These are phyloP conservation scores for Conops quadrifasciatus DNA, from an alignment of 2,888 invertebrate genomes.

Conservation along the genomic window DNA sequence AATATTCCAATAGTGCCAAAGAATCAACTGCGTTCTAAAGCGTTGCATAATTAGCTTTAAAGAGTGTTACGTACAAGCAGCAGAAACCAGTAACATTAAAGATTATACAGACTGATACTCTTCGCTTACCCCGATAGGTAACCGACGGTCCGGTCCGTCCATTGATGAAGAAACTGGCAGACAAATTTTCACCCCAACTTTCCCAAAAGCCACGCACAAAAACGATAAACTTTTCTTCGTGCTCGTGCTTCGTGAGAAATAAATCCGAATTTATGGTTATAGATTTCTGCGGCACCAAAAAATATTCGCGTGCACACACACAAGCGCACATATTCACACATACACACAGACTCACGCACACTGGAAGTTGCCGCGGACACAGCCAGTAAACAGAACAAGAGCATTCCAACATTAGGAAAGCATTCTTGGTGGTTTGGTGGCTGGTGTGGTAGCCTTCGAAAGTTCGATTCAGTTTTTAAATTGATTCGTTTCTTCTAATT, in stretches of 20 bases:
- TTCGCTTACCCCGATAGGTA: too few species aligned
- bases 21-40: too few species aligned
- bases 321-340: constrained; percentile 7
- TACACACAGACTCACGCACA: constrained; percentile 3
- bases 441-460: too few species aligned
- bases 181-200: too few species aligned
- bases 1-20: too few species aligned
- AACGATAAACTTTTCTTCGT: constrained; percentile 58
- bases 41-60: too few species aligned
- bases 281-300: constrained; percentile 39
- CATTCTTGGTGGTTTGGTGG: neutral
- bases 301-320: neutral
- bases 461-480: too few species aligned
- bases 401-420: too few species aligned
- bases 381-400: too few species aligned
- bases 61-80: neutral
- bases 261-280: constrained; percentile 56
- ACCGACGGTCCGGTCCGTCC: too few species aligned
- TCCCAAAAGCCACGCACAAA: constrained; percentile 31
- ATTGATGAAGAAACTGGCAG: constrained; percentile 23
- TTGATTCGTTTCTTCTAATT: too few species aligned
- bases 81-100: neutral
- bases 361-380: neutral
- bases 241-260: constrained; percentile 53
- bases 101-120: constrained; percentile 33